Conservation (phyloP, 1,140 invertebrate genomes). For the Phenacoccus solenopsis region DNA sequence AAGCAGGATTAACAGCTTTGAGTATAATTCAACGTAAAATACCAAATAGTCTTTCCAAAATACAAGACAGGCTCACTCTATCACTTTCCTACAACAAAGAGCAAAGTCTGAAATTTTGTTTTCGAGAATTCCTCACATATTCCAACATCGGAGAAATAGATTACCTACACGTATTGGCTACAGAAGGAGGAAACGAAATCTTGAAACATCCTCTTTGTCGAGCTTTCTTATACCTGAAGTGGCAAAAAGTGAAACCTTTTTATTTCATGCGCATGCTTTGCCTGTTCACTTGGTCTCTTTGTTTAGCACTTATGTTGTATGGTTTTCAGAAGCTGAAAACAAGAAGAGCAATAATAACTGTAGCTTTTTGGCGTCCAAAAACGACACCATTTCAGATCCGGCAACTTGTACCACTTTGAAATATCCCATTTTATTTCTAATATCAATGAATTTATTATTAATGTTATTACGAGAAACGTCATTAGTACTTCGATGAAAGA, state of each 20-base stretch:
- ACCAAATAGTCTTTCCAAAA: slow-evolving; percentile 60
- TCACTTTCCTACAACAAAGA: slow-evolving; percentile 63
- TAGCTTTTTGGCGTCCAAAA: too few relatives aligned
- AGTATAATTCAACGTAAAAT: slow-evolving; percentile 70
- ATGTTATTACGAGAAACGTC: too few relatives aligned
- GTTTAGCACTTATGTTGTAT: slow-evolving; percentile 57
- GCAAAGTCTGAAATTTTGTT: slow-evolving; percentile 63
- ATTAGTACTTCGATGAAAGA: too few relatives aligned
- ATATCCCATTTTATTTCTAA: too few relatives aligned
- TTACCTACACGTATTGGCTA: slow-evolving; percentile 66
- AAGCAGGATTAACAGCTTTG: slow-evolving; percentile 65
- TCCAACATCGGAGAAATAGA: slow-evolving; percentile 64
- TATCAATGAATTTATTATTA: too few relatives aligned
- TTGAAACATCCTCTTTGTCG: slow-evolving; percentile 67
- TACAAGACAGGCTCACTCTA: slow-evolving; percentile 57
- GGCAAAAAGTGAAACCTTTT: slow-evolving; percentile 76
- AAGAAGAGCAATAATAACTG: too few relatives aligned
- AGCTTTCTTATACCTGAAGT: slow-evolving; percentile 70
- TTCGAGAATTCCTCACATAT: slow-evolving; percentile 60
- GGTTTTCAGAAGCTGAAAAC: too few relatives aligned
- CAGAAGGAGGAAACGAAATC: slow-evolving; percentile 69
- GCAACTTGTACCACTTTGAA: too few relatives aligned
- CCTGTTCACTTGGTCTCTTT: slow-evolving; percentile 66
- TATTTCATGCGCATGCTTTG: slow-evolving; percentile 65
- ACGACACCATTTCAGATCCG: too few relatives aligned